Evolutionary conservation across 2,113 vertebrate species (phyloP).

Genomic region (Rhegmatorhina hoffmannsi): DNA sequence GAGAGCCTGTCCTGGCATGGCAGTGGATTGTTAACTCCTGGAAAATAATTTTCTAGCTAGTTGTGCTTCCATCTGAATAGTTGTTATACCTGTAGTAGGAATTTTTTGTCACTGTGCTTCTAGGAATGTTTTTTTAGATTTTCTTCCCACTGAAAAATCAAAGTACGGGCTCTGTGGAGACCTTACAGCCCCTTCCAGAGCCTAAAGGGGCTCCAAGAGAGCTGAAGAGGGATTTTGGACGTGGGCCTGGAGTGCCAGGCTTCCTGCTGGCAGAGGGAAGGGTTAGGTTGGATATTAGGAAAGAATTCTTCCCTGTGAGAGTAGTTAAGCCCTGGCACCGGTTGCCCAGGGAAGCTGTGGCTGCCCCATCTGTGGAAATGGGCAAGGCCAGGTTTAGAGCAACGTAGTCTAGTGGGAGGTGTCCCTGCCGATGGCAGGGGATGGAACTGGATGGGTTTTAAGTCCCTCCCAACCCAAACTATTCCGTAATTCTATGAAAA

Average conservation of each 20-base stretch:
- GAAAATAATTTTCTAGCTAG: background rate
- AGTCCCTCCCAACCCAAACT: background rate
- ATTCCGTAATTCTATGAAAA: background rate
- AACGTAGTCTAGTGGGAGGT: fast-evolving
- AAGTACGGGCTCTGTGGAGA: background rate
- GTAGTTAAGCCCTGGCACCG: background rate
- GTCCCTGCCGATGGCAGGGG: background rate
- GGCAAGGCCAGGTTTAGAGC: background rate
- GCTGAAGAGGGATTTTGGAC: background rate
- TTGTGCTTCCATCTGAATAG: background rate
- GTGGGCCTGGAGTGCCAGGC: background rate
- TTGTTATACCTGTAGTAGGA: background rate
- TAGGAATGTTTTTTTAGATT: background rate
- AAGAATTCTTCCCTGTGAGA: background rate
- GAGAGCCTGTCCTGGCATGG: background rate
- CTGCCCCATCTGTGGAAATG: background rate
- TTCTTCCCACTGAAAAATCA: background rate
- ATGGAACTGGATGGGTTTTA: background rate
- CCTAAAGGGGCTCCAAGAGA: background rate
- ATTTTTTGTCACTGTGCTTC: background rate
- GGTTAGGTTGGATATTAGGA: background rate
- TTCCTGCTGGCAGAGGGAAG: background rate
- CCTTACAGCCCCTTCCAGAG: background rate
- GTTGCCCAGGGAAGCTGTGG: background rate
- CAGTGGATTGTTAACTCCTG: background rate